These are phyloP conservation scores for Oligia strigilis DNA, from an alignment of 2,888 invertebrate genomes.

Conservation along the genomic window DNA sequence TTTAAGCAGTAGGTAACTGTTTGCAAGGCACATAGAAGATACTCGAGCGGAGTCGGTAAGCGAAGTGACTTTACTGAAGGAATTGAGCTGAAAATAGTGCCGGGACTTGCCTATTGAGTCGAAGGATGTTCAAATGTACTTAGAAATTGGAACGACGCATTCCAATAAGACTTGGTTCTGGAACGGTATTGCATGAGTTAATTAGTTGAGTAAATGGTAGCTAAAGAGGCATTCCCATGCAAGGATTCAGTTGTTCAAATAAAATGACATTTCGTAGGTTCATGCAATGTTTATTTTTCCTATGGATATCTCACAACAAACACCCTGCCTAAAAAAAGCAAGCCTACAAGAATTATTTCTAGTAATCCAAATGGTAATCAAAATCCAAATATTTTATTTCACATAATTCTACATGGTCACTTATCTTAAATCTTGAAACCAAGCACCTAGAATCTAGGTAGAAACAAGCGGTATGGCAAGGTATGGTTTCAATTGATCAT, in stretches of 20 bases:
- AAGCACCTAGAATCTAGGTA: no score
- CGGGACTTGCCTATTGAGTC: slow-evolving; percentile 30
- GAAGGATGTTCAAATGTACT: slow-evolving; percentile 31
- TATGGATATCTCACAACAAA: background rate
- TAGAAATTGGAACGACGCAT: slow-evolving; percentile 8
- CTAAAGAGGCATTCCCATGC: background rate
- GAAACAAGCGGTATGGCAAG: no score
- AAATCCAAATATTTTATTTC: no score
- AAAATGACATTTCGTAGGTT: background rate
- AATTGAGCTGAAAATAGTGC: slow-evolving; percentile 45
- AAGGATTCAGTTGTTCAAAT: background rate
- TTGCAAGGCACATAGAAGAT: slow-evolving; percentile 14
- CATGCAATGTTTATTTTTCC: background rate
- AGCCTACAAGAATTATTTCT: background rate
- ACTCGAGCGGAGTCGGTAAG: slow-evolving; percentile 15
- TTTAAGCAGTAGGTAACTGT: background rate
- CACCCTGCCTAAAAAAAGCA: background rate
- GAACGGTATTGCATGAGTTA: background rate
- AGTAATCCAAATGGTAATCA: background rate
- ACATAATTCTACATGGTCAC: no score
- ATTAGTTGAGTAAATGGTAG: background rate
- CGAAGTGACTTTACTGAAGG: slow-evolving; percentile 43
- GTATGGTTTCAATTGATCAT: no score
- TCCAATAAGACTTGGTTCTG: background rate
- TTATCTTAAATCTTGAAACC: no score